Evolutionary conservation across 2,888 invertebrate species (phyloP).

Genomic region (Cephus pygmeus): DNA sequence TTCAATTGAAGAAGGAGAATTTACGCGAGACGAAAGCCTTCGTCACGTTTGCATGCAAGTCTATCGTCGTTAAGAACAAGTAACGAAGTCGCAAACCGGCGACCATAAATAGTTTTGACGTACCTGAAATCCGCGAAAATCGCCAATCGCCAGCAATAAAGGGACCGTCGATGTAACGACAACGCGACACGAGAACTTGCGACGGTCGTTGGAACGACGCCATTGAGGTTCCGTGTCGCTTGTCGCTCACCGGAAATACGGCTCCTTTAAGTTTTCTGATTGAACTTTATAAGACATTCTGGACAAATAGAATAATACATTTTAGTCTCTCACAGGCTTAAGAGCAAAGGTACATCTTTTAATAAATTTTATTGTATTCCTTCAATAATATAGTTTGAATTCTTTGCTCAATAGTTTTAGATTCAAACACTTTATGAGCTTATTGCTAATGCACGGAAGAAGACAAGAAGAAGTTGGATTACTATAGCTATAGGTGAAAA

Average conservation of each 20-base stretch:
- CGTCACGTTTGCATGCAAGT: background rate
- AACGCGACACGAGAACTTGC: constrained; percentile 22
- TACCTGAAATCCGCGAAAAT: constrained; percentile 41
- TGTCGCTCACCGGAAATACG: constrained; percentile 31
- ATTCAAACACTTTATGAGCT: background rate
- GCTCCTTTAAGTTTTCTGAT: background rate
- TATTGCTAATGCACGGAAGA: background rate
- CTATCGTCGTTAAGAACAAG: background rate
- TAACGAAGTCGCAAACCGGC: background rate
- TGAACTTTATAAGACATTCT: background rate
- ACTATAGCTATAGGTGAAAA: background rate
- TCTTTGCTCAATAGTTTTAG: background rate
- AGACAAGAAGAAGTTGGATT: background rate
- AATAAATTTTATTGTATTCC: background rate
- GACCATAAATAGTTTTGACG: constrained; percentile 32
- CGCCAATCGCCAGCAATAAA: constrained; percentile 38
- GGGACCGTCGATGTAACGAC: constrained; percentile 47
- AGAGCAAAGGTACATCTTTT: background rate
- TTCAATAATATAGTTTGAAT: background rate
- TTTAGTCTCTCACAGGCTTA: background rate
- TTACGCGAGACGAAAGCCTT: background rate
- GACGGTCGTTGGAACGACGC: constrained; percentile 35
- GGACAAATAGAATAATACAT: background rate
- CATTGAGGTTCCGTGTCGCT: constrained; percentile 20
- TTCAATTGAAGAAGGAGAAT: background rate